phyloP scores from a whole-genome alignment of 2,888 invertebrate species.

The Xylophagus ater region DNA sequence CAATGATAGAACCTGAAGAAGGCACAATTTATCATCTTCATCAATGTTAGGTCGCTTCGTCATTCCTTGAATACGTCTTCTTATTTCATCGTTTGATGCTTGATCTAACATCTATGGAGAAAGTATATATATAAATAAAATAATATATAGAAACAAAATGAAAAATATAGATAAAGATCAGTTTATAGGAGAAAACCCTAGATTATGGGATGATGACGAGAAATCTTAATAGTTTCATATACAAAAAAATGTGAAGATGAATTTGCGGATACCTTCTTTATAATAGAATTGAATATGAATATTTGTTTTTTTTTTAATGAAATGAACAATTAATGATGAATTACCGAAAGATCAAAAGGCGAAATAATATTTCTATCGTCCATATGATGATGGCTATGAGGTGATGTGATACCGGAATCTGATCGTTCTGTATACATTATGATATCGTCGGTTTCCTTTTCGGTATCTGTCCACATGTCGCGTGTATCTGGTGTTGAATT shows the following conservation, averaged over 20 bases:
- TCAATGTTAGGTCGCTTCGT: slow-evolving; percentile 28
- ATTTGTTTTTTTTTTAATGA: not conserved
- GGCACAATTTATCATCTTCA: slow-evolving; percentile 48
- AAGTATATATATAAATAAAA: too few species aligned
- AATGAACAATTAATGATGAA: slow-evolving; percentile 10
- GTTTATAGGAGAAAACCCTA: not conserved
- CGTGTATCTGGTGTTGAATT: slow-evolving; percentile 26
- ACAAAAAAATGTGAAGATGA: not conserved
- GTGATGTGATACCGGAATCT: slow-evolving; percentile 28
- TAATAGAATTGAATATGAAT: not conserved
- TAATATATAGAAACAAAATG: not conserved
- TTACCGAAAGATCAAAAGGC: slow-evolving; percentile 26
- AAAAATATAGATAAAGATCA: not conserved
- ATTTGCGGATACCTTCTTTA: not conserved
- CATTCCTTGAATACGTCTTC: slow-evolving; percentile 26
- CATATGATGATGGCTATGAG: slow-evolving; percentile 25
- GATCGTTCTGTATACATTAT: slow-evolving; percentile 21
- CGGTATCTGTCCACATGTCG: slow-evolving; percentile 28
- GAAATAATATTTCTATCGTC: slow-evolving; percentile 23
- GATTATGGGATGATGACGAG: not conserved
- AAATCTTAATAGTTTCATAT: not conserved
- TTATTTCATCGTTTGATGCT: slow-evolving; percentile 28
- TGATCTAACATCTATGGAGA: slow-evolving; percentile 20
- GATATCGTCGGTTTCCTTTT: slow-evolving; percentile 17
- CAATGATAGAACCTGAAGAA: slow-evolving; percentile 51